Base-by-base conservation (phyloP, 2,113 vertebrate species). In the Brienomyrus longianalis region DNA sequence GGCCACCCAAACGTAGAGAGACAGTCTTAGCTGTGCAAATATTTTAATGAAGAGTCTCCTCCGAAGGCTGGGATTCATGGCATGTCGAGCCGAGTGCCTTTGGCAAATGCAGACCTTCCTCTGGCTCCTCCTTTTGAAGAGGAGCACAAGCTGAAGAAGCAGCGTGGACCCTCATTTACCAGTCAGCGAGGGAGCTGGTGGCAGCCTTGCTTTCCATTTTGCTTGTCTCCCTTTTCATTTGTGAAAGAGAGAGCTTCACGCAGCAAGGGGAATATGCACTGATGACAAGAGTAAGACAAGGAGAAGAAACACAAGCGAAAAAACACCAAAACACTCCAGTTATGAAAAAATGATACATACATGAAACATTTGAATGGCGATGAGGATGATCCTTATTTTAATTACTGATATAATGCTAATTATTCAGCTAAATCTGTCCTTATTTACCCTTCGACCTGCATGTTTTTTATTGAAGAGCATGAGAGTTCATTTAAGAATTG, bases 11-110 rank as follows among this genome's bases (percentile, higher is more conserved):
- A 66, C 47, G 27, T 89, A 27, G 87, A 66, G 56, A 66, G 54
- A 45, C 56, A 5, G 35, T 35, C 43, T 89, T 86, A 83, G 35
- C 54, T 86, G 89, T 39, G 80, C 52, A 89, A 62, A 89, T 35
- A 66, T 56, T 89, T 89, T 86, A 48, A 86, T 70, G 43, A 86
- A 50, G 83, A 62, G n/a, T 70, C 23, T 66, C 62, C 66, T 51
- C 43, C 70, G 39, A 52, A 84, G 83, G 23, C 51, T 89, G 50
- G 7, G 21, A 21, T 59, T 3, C 23, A 27, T 21, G 43, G 51
- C 54, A 13, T 27, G 31, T 52, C 2, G 50, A 83, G 88, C 50
- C 9, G 52, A 83, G 35, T 15, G 77, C 50, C 50, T 83, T 35
- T 70, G 43, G 83, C 89, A 86, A 70, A 31, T 47, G 62, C 80